Evolutionary conservation across 37 sponge, comb jelly and placozoan genomes (phyloP).

Genomic region (Spongia lamella): DNA sequence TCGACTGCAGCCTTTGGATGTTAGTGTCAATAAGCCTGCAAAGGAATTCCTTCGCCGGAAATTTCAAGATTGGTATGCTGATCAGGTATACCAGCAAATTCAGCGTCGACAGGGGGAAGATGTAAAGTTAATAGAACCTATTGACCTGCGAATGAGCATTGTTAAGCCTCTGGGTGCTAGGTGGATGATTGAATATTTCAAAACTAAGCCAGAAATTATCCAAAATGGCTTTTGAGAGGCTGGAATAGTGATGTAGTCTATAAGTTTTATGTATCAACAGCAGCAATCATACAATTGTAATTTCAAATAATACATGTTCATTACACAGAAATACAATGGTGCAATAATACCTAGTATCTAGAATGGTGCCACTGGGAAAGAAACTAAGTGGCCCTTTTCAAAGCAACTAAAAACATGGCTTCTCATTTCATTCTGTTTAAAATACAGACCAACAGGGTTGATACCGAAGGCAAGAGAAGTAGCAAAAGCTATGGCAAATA

Average conservation of each 20-base stretch:
- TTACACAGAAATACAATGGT: neutral
- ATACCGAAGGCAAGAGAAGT: constrained; percentile 5
- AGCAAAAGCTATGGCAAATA: constrained; percentile 11
- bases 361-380: neutral
- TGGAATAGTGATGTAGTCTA: neutral
- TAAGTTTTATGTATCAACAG: neutral
- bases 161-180: constrained; percentile 1
- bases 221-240: neutral
- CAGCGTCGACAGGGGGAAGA: neutral
- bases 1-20: constrained; percentile 20
- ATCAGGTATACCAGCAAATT: neutral
- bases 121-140: neutral
- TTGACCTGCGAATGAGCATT: constrained; percentile 11
- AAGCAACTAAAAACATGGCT: constrained; percentile 6
- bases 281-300: neutral
- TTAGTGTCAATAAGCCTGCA: constrained; percentile 9
- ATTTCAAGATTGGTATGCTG: constrained; percentile 20
- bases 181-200: constrained; percentile 9
- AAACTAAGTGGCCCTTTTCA: neutral
- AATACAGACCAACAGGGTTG: neutral
- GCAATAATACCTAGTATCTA: neutral
- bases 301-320: neutral
- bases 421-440: constrained; percentile 5
- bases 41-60: constrained; percentile 3
- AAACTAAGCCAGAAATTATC: neutral